A percentile compares a stretch with the other conserved stretches of the same genome.
Conservation (phyloP, 1,140 invertebrate species). For the Cyclargus thomasi region DNA sequence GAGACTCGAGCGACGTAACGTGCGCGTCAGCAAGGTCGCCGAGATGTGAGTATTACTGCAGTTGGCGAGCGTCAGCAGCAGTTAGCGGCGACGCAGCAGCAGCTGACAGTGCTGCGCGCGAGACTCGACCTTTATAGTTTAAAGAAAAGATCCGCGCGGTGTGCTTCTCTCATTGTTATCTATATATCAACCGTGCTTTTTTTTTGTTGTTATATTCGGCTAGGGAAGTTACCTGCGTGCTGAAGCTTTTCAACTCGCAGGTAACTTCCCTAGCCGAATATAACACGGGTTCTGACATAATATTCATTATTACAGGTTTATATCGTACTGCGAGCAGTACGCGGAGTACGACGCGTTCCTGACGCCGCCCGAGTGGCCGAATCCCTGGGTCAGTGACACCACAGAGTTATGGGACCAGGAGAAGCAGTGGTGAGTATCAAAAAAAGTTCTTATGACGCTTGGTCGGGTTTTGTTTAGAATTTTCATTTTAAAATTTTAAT, state of each 20-base stretch:
- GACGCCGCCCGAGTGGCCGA: slow-evolving; percentile 91
- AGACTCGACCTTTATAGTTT: no score
- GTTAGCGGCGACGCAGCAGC: slow-evolving; percentile 52
- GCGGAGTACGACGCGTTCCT: slow-evolving; percentile 96
- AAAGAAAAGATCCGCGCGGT: no score
- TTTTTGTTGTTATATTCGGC: no score
- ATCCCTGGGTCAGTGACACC: slow-evolving; percentile 98
- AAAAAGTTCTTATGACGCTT: no score
- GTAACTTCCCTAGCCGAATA: no score
- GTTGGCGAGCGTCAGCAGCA: slow-evolving; percentile 39
- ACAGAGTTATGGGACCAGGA: slow-evolving; percentile 98
- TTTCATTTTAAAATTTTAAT: background rate
- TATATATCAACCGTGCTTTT: no score
- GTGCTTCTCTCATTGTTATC: no score
- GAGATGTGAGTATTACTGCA: slow-evolving; percentile 86
- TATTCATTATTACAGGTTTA: slow-evolving; percentile 79
- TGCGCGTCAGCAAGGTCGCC: slow-evolving; percentile 97
- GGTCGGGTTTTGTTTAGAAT: no score
- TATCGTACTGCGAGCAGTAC: slow-evolving; percentile 97
- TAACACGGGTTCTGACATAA: no score
- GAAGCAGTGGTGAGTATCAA: slow-evolving; percentile 83
- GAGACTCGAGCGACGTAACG: slow-evolving; percentile 90
- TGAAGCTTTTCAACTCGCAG: no score
- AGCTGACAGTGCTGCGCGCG: slow-evolving; percentile 78
- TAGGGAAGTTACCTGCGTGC: no score